Evolutionary conservation across 2,113 vertebrate species (phyloP), one percentile per base, ranked within the genome.

Genomic region (Mungos mungo): DNA sequence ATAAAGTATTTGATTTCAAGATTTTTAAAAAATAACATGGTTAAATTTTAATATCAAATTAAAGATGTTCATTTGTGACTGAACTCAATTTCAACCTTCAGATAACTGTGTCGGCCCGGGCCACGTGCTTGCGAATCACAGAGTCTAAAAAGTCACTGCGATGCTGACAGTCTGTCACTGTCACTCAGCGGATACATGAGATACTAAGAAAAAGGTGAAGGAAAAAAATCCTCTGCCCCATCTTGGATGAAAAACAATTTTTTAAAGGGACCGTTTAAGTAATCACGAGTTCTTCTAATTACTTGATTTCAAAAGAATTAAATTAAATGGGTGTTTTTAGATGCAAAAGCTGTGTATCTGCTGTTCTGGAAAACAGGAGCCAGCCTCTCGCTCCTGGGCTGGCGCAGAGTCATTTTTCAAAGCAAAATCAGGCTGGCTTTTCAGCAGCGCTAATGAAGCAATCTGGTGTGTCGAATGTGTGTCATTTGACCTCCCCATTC

Each of bases 81-180:
- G 92, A 83, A 93, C 96, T 96, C 76, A 92, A 93, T 95, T 90
- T 47, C 41, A 82, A 3, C 89, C 97, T 96, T 57, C 89, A 27
- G 92, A 80, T 71, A 72, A 79, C 89, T 88, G 50, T 31, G 29
- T 68, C n/a, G 7, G 0, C 9, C 7, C 84, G 74, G 80, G 16
- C 3, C 38, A 12, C 7, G 4, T 90, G 19, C 54, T 38, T 84
- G 57, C 82, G 76, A 69, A 88, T 95, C 96, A 82, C 57, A 60
- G 38, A 89, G 10, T 4, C 57, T 77, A 50, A 47, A 76, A 82
- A 29, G 11, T 88, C 76, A 86, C 76, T 52, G 63, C 35, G n/a
- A 13, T 7, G 66, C 41, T 33, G 54, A 23, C 21, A 15, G 5
- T 41, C 0, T 1, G 14, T 7, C 18, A 9, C 8, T 14, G 3